Evolutionary conservation across 1,140 invertebrate genomes (phyloP).

Genomic region (Lerema accius): DNA sequence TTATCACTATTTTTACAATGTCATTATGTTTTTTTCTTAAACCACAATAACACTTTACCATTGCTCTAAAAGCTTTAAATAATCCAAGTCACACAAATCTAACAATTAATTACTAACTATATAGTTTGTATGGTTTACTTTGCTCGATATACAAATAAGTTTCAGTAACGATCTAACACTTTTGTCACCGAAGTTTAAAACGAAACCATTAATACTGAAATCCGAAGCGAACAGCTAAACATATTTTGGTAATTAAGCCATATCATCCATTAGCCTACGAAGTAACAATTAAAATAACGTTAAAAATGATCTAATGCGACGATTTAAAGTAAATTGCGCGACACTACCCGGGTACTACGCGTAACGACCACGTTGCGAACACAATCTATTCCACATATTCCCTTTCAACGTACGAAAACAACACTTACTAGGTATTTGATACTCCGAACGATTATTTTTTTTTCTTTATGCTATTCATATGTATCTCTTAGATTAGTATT

Average conservation of each 20-base stretch:
- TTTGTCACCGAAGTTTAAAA: conserved; percentile 57
- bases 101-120: conserved; percentile 83
- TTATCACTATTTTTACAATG: conserved; percentile 82
- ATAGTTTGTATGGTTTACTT: conserved; percentile 79
- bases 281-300: conserved; percentile 73
- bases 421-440: conserved; percentile 78
- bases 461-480: conserved; percentile 80
- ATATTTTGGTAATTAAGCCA: conserved; percentile 80
- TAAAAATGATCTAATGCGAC: conserved; percentile 60
- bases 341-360: conserved; percentile 71
- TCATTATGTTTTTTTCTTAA: conserved; percentile 81
- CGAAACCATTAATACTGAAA: conserved; percentile 79
- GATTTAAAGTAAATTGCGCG: conserved; percentile 69
- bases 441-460: conserved; percentile 77
- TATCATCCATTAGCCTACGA: conserved; percentile 66
- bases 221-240: conserved; percentile 71
- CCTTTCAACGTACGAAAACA: conserved; percentile 72
- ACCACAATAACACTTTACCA: conserved; percentile 80
- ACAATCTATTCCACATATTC: conserved; percentile 57
- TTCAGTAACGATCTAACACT: conserved; percentile 62
- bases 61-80: conserved; percentile 82
- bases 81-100: conserved; percentile 81
- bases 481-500: conserved; percentile 80
- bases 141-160: conserved; percentile 81
- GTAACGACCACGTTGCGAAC: conserved; percentile 51